Percentiles rank a stretch among this genome's conserved stretches.
These are phyloP conservation scores for Brachionus asplanchnoidis DNA, from an alignment of 1,140 invertebrate genomes.

Conservation along the genomic window DNA sequence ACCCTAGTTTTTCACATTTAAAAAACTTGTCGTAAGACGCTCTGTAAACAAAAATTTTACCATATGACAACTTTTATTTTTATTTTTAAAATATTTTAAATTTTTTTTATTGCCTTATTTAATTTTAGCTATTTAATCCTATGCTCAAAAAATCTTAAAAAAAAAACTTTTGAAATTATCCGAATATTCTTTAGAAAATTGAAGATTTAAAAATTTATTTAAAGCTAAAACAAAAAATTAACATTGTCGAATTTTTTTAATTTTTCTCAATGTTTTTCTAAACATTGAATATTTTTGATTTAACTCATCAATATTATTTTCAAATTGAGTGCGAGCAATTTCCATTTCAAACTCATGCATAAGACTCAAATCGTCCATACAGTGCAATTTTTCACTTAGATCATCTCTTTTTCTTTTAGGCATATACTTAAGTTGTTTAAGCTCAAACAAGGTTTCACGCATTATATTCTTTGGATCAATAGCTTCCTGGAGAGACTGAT, in stretches of 20 bases:
- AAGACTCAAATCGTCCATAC: not conserved
- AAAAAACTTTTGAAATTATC: too few relatives aligned
- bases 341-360: slow-evolving; percentile 14
- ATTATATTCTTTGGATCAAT: not conserved
- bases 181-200: too few relatives aligned
- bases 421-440: not conserved
- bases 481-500: not conserved
- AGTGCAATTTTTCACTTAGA: not conserved
- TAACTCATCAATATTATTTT: not conserved
- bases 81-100: too few relatives aligned
- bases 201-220: not conserved
- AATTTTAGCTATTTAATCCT: too few relatives aligned
- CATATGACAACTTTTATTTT: too few relatives aligned
- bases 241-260: not conserved
- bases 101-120: too few relatives aligned
- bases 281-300: not conserved
- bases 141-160: too few relatives aligned
- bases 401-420: not conserved
- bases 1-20: too few relatives aligned
- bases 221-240: not conserved
- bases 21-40: too few relatives aligned
- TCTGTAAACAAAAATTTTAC: too few relatives aligned
- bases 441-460: not conserved
- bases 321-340: not conserved
- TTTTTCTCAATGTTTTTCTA: not conserved